Percentiles rank a stretch among this genome's conserved stretches.
Evolutionary conservation across 2,113 vertebrate species (phyloP).

Genomic region (Amazona guildingii): DNA sequence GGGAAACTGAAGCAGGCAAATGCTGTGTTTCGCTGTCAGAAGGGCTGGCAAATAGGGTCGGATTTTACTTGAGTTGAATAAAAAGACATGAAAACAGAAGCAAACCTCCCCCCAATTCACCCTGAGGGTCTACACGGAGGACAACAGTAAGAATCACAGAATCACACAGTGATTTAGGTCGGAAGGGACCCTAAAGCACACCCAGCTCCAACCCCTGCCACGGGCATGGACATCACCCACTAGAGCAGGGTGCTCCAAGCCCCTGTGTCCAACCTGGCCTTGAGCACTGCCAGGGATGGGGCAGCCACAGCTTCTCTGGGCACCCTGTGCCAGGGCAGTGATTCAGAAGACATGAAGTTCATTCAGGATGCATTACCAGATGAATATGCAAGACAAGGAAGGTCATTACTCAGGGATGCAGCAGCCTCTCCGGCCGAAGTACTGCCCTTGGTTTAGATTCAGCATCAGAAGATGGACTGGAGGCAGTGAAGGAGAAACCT

Average conservation of each 20-base stretch:
- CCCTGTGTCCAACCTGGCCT: not conserved
- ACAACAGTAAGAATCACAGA: not conserved
- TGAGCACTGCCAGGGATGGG: not conserved
- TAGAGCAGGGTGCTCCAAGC: not conserved
- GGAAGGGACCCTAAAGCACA: not conserved
- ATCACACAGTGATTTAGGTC: not conserved
- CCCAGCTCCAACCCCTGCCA: not conserved
- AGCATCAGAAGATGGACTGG: not conserved
- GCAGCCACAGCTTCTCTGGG: not conserved
- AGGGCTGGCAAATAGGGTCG: not conserved
- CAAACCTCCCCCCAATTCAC: not conserved
- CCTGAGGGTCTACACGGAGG: not conserved
- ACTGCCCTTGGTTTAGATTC: not conserved
- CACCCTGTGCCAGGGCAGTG: not conserved
- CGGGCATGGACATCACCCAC: rapidly evolving
- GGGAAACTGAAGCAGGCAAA: not conserved
- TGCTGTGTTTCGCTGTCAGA: not conserved
- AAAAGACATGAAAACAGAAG: not conserved
- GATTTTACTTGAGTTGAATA: not conserved
- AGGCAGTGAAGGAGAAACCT: not conserved
- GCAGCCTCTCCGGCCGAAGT: not conserved
- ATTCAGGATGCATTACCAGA: not conserved
- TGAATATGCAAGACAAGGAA: not conserved
- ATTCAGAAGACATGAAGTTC: not conserved
- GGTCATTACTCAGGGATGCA: not conserved